Percentiles rank a stretch among this genome's conserved stretches.
Conservation (phyloP, 1,140 invertebrate genomes). For the Cheumatopsyche charites region DNA sequence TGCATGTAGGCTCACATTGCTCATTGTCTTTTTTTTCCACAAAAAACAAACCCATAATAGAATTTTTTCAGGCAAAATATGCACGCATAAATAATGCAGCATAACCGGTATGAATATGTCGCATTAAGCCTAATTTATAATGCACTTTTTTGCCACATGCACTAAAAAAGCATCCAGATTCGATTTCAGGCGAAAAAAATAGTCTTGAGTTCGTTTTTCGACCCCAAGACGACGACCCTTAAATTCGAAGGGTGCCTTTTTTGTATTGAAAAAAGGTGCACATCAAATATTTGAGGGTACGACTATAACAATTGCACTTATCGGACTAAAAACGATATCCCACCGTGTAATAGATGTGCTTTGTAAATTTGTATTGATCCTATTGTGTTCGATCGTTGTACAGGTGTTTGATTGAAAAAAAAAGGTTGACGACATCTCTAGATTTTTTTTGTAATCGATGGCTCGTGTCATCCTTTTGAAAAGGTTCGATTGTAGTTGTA, state of each 20-base stretch:
- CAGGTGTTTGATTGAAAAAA: not conserved
- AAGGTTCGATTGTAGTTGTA: too few species aligned
- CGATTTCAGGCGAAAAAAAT: not conserved
- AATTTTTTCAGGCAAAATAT: not conserved
- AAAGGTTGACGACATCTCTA: not conserved
- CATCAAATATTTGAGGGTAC: not conserved
- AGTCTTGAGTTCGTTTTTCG: not conserved
- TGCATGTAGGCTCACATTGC: not conserved
- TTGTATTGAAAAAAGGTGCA: conserved; percentile 14
- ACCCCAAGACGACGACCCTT: not conserved
- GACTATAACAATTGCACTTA: conserved; percentile 17
- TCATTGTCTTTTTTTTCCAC: not conserved
- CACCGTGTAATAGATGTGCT: conserved; percentile 17
- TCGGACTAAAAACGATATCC: conserved; percentile 1
- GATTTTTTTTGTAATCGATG: not conserved
- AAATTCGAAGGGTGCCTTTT: not conserved
- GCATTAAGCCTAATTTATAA: conserved; percentile 10
- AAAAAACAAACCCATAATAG: not conserved
- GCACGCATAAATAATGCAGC: not conserved
- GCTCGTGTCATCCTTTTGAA: not conserved
- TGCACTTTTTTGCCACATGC: not conserved
- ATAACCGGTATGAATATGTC: conserved; percentile 20
- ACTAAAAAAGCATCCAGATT: not conserved
- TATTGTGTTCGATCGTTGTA: conserved; percentile 19
- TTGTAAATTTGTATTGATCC: conserved; percentile 33